Evolutionary conservation across 1,140 invertebrate species (phyloP), one percentile per base, ranked within the genome.

Genomic region (Drosophila ananassae): DNA sequence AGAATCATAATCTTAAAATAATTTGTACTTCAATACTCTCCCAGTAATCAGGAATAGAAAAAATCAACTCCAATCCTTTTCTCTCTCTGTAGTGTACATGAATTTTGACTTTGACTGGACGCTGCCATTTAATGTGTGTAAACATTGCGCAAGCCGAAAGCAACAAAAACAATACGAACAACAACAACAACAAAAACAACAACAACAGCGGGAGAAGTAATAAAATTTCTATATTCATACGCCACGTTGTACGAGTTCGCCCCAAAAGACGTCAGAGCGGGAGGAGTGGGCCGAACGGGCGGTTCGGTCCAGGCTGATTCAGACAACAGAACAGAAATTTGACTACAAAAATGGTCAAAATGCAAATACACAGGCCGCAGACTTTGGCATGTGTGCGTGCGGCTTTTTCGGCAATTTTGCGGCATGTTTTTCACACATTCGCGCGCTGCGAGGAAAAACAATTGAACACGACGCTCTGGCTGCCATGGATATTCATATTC

Each of bases 391-490:
- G 77, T 52, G 62, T 77, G 55, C 53, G 73, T 73, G 69, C 72
- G 77, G 73, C 68, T 82, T 85, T 84, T 89, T 89, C 82, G 79
- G 82, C 83, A 87, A 79, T 85, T 82, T 87, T 76, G 75, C 78
- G 83, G 82, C 83, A 89, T 87, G 82, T 87, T 87, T 87, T 87
- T 89, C 82, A 87, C 82, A 89, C 83, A 89, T 87, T 89, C 74
- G 83, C 79, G 75, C 79, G 62, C 63, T 59, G 30, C 21, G 2
- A 54, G 50, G 57, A 87, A 87, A 87, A 87, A 87, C 82, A 87
- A 87, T 87, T 71, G 82, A 85, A 77, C 77, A 76, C 80, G 82
- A 81, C 83, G 74, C 66, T 73, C 52, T 87, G 81, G 82, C 78
- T 85, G 77, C 77, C 82, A 87, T 63, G 82, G 78, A 85, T 77